These are phyloP conservation scores for Grus americana DNA, from an alignment of 2,113 vertebrate genomes.

Conservation along the genomic window DNA sequence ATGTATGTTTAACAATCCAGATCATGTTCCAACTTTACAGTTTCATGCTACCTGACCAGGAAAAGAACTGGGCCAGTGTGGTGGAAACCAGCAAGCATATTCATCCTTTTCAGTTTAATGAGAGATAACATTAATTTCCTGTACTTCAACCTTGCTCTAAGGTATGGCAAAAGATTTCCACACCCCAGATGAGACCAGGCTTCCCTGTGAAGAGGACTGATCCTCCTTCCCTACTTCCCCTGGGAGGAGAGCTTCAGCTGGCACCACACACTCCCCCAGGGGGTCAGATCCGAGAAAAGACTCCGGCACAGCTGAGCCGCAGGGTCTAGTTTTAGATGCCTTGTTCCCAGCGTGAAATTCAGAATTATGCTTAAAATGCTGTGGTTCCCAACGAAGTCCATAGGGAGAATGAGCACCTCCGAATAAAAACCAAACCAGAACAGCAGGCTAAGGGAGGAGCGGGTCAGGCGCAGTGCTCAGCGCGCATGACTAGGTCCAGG, in stretches of 20 bases:
- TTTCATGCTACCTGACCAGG: background rate
- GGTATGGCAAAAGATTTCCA: background rate
- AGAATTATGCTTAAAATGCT: background rate
- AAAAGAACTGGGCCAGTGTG: background rate
- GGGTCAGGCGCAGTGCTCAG: background rate
- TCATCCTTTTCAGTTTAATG: background rate
- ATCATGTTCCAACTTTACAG: background rate
- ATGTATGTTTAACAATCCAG: background rate
- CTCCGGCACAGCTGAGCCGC: background rate
- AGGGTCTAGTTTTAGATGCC: background rate
- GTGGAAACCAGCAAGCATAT: background rate
- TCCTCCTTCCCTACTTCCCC: background rate
- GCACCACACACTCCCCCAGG: rapidly evolving
- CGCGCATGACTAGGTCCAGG: background rate
- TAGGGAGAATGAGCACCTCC: background rate
- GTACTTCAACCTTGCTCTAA: background rate
- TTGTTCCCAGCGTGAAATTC: background rate
- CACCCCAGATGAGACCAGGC: background rate
- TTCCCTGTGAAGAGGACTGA: background rate
- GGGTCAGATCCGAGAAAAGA: background rate
- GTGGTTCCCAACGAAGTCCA: background rate
- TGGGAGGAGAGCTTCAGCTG: background rate
- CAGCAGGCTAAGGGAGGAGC: background rate
- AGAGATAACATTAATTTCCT: background rate
- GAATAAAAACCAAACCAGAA: background rate